Evolutionary conservation across 2,888 invertebrate genomes (phyloP).

Genomic region (Taenaris catops): DNA sequence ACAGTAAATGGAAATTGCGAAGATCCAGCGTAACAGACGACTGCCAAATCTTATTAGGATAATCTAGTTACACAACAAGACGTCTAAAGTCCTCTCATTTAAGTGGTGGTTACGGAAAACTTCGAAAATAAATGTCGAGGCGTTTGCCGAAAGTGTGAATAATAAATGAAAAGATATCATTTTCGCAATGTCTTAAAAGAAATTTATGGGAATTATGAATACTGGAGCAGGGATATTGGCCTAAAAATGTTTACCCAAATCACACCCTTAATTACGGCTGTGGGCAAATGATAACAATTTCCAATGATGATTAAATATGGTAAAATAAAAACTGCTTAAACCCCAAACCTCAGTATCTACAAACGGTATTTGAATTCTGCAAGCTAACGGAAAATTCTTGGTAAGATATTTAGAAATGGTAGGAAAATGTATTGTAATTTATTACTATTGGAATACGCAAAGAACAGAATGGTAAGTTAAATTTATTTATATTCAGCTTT

Average conservation of each 20-base stretch:
- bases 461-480: too few relatives aligned
- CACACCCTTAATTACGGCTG: slow-evolving; percentile 16
- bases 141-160: slow-evolving; percentile 57
- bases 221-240: slow-evolving; percentile 3
- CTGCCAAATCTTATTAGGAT: slow-evolving; percentile 36
- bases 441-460: too few relatives aligned
- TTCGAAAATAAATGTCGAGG: slow-evolving; percentile 58
- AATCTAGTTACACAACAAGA: slow-evolving; percentile 41
- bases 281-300: slow-evolving; percentile 8
- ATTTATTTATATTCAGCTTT: too few relatives aligned
- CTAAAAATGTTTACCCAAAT: slow-evolving; percentile 10
- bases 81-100: slow-evolving; percentile 43
- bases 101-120: slow-evolving; percentile 55
- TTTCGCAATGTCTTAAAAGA: slow-evolving; percentile 26
- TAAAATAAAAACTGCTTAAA: too few relatives aligned
- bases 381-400: background rate
- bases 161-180: slow-evolving; percentile 61
- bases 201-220: slow-evolving; percentile 17
- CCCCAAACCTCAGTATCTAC: background rate
- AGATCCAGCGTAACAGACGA: slow-evolving; percentile 24
- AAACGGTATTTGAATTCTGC: background rate
- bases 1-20: slow-evolving; percentile 19
- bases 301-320: slow-evolving; percentile 10
- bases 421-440: too few relatives aligned
- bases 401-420: too few relatives aligned